Evolutionary conservation across 2,888 invertebrate genomes (phyloP).

Genomic region (Sinopyrophorus schimmeli): DNA sequence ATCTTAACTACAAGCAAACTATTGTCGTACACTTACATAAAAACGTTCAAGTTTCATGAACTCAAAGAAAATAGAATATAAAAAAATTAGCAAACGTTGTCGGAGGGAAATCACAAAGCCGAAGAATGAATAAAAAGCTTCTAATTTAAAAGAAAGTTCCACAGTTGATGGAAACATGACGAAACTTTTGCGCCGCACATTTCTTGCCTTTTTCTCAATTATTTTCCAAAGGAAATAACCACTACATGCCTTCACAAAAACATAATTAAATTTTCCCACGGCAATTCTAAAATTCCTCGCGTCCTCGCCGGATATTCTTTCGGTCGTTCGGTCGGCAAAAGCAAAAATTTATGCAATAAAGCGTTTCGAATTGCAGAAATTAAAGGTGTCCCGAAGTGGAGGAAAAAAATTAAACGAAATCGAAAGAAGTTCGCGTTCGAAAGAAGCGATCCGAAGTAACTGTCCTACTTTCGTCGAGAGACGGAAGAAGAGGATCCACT

Average conservation of each 20-base stretch:
- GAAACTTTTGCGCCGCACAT: conserved; percentile 10
- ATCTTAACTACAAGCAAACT: no score
- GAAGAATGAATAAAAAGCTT: conserved; percentile 15
- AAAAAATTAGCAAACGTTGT: no score
- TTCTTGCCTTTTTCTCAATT: conserved; percentile 19
- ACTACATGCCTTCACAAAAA: conserved; percentile 7
- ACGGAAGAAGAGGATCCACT: conserved; percentile 31
- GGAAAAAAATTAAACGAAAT: conserved; percentile 17
- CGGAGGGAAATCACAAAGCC: conserved; percentile 15
- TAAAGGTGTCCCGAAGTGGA: conserved; percentile 3
- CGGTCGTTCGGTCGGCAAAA: no score
- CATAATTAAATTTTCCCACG: conserved; percentile 20
- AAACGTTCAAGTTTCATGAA: no score
- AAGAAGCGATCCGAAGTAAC: conserved; percentile 15
- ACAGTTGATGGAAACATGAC: conserved; percentile 18
- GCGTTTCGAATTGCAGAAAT: no score
- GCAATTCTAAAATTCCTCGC: conserved; percentile 6
- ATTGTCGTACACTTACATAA: no score
- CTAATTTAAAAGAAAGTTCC: conserved; percentile 17
- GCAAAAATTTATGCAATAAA: no score
- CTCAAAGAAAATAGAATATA: no score
- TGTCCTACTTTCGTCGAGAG: conserved; percentile 22
- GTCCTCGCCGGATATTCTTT: not conserved
- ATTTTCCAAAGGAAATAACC: conserved; percentile 15
- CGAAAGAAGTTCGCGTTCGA: conserved; percentile 16